Evolutionary conservation across 2,113 vertebrate genomes (phyloP).

Genomic region (Ciconia boyciana): DNA sequence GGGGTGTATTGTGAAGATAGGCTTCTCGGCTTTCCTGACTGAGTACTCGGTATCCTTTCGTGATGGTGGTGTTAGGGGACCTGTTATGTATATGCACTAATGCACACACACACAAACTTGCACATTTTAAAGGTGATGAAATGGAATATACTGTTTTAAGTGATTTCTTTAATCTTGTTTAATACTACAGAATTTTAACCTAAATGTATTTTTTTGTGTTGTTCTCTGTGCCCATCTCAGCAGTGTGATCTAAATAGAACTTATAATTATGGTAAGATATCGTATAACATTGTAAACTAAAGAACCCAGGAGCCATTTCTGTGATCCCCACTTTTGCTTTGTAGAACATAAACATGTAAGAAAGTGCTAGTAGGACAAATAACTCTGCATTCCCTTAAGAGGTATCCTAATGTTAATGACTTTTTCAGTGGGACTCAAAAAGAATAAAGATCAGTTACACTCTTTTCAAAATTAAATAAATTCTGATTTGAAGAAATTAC

Average conservation of each 20-base stretch:
- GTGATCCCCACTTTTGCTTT: background rate
- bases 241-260: background rate
- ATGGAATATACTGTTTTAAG: background rate
- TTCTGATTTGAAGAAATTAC: background rate
- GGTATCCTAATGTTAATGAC: background rate
- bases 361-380: background rate
- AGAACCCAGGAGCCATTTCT: background rate
- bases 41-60: rapidly evolving
- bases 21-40: background rate
- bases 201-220: background rate
- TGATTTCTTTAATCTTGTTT: background rate
- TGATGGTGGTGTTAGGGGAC: background rate
- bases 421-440: background rate
- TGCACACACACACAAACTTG: background rate
- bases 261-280: background rate
- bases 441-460: rapidly evolving
- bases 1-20: background rate
- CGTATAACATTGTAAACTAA: background rate
- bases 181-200: background rate
- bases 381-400: background rate
- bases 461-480: background rate
- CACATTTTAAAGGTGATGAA: background rate
- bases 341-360: background rate
- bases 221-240: background rate
- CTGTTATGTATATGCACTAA: background rate